These are phyloP conservation scores for Acleris emargana DNA, from an alignment of 2,888 invertebrate genomes.

Conservation along the genomic window DNA sequence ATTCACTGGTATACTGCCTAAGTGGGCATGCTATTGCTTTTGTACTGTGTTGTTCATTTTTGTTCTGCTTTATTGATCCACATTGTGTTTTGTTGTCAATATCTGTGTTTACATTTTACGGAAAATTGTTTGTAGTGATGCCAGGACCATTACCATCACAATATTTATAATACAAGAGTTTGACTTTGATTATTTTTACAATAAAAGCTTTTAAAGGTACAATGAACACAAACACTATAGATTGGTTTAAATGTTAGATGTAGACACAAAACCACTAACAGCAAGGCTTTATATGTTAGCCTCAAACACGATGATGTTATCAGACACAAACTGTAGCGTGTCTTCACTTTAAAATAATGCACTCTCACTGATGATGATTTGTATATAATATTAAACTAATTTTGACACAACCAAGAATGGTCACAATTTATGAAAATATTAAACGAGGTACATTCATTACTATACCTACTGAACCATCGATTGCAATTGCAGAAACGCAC, in stretches of 20 bases:
- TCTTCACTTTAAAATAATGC: constrained; percentile 17
- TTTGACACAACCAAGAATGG: constrained; percentile 18
- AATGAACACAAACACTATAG: constrained; percentile 59
- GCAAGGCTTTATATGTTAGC: constrained; percentile 28
- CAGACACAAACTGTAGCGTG: constrained; percentile 21
- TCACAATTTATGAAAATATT: constrained; percentile 35
- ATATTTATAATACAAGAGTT: constrained; percentile 72
- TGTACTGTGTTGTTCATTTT: constrained; percentile 74
- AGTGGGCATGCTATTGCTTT: constrained; percentile 77
- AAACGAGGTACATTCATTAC: constrained; percentile 20
- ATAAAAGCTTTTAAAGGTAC: constrained; percentile 44
- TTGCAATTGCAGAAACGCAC: constrained; percentile 56
- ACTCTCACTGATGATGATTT: constrained; percentile 23
- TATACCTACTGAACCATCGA: constrained; percentile 27
- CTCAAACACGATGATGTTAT: constrained; percentile 10
- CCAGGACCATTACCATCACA: constrained; percentile 76
- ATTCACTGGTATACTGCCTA: constrained; percentile 68
- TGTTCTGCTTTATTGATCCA: constrained; percentile 69
- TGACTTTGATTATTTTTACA: constrained; percentile 76
- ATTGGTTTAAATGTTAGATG: constrained; percentile 59
- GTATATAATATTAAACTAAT: neutral
- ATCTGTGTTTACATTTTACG: constrained; percentile 57
- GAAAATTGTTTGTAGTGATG: constrained; percentile 62
- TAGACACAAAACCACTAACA: constrained; percentile 46
- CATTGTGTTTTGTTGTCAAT: constrained; percentile 67